Evolutionary conservation across 92 coral and sea anemone genomes (phyloP).

Genomic region (Muricea muricata): DNA sequence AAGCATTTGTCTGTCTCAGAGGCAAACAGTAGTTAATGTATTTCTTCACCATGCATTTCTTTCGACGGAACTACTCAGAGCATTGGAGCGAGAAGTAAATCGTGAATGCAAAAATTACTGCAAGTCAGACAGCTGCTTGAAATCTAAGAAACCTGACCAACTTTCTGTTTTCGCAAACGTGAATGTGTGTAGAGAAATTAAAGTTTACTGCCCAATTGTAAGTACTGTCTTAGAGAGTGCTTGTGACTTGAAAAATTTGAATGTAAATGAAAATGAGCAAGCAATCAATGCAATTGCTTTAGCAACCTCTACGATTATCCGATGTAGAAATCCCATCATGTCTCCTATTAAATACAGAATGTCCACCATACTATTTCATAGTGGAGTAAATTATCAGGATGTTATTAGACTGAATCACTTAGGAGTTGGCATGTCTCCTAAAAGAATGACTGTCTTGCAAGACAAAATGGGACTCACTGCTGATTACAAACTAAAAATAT

Average conservation of each 20-base stretch:
- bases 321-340: conserved; percentile 62
- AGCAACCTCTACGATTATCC: conserved; percentile 51
- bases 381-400: conserved; percentile 38
- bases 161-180: conserved; percentile 55
- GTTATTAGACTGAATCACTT: too few relatives aligned
- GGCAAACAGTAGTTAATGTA: too few relatives aligned
- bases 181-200: conserved; percentile 40
- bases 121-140: conserved; percentile 49
- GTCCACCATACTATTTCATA: conserved; percentile 50
- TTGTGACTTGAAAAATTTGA: conserved; percentile 1
- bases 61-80: conserved; percentile 27
- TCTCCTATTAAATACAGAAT: conserved; percentile 52
- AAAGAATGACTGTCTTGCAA: too few relatives aligned
- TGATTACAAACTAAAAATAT: too few relatives aligned
- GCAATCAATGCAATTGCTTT: conserved; percentile 46
- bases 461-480: too few relatives aligned
- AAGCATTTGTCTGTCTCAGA: too few relatives aligned
- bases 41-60: conserved; percentile 46
- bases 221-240: conserved; percentile 36
- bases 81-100: conserved; percentile 22
- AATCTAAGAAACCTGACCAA: conserved; percentile 48
- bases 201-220: conserved; percentile 48
- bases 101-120: conserved; percentile 40
- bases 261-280: background rate
- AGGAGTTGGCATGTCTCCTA: too few relatives aligned